These are phyloP conservation scores for Drosophila anceps DNA, from an alignment of 2,888 invertebrate genomes.

Conservation along the genomic window DNA sequence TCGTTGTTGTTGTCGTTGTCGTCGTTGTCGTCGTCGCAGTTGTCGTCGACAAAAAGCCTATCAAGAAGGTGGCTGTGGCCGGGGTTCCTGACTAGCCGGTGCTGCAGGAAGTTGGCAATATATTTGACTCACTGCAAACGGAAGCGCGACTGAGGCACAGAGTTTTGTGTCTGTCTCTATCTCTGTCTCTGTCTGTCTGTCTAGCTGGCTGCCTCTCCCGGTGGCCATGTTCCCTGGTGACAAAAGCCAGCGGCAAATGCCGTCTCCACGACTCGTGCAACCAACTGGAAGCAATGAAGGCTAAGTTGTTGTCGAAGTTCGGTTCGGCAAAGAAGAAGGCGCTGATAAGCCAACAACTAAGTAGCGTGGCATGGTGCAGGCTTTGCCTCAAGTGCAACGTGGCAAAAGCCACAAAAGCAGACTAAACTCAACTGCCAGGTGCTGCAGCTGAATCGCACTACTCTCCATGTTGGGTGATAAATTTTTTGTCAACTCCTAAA, in stretches of 20 bases:
- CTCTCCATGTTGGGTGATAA: slow-evolving; percentile 42
- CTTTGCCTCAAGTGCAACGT: slow-evolving; percentile 16
- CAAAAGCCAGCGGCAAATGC: slow-evolving; percentile 57
- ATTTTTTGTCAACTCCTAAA: slow-evolving; percentile 51
- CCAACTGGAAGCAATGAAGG: slow-evolving; percentile 79
- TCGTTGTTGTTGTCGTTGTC: slow-evolving; percentile 29
- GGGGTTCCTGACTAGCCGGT: slow-evolving; percentile 43
- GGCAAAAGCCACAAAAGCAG: slow-evolving; percentile 48
- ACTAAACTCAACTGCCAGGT: slow-evolving; percentile 26
- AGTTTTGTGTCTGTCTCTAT: slow-evolving; percentile 24
- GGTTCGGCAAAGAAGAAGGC: slow-evolving; percentile 30
- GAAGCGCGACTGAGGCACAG: slow-evolving; percentile 69
- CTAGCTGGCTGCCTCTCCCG: background rate
- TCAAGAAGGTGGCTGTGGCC: slow-evolving; percentile 58
- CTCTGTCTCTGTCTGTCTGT: background rate
- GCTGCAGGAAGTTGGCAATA: slow-evolving; percentile 83
- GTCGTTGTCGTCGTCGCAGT: slow-evolving; percentile 26
- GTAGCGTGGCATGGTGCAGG: slow-evolving; percentile 28
- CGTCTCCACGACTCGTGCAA: slow-evolving; percentile 38
- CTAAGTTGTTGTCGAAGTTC: slow-evolving; percentile 75
- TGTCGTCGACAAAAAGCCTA: slow-evolving; percentile 64
- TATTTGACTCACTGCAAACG: slow-evolving; percentile 81
- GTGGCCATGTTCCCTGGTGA: slow-evolving; percentile 46
- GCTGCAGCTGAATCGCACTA: slow-evolving; percentile 23
- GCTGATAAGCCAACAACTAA: slow-evolving; percentile 62